Evolutionary conservation across 2,888 invertebrate genomes (phyloP).

Genomic region (Malthinus flaveolus): DNA sequence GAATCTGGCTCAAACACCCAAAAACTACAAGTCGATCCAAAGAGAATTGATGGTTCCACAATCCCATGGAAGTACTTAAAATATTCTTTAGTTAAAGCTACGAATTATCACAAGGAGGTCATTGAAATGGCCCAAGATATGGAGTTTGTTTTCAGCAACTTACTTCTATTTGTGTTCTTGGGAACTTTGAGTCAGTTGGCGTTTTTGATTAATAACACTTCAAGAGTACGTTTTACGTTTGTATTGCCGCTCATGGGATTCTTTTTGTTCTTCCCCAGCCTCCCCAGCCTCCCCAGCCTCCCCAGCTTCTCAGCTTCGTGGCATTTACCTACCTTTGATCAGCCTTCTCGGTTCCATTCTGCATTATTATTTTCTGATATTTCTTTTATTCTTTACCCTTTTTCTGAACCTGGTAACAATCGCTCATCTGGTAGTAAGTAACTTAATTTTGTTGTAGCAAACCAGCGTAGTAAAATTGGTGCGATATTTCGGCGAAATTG

Average conservation of each 20-base stretch:
- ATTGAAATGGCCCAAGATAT: constrained; percentile 16
- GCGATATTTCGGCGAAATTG: neutral
- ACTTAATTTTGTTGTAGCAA: too few species aligned
- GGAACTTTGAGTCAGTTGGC: neutral
- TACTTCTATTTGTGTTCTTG: constrained; percentile 11
- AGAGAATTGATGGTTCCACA: constrained; percentile 5
- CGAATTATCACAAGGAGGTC: constrained; percentile 22
- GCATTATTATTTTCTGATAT: too few species aligned
- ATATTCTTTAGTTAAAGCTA: constrained; percentile 5
- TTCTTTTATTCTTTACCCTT: neutral
- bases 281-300: too few species aligned
- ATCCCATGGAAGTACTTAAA: constrained; percentile 17
- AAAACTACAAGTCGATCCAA: neutral
- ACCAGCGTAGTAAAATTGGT: neutral
- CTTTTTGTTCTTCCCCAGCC: too few species aligned
- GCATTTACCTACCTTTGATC: too few species aligned
- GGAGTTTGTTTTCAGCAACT: constrained; percentile 17
- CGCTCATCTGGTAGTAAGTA: too few species aligned
- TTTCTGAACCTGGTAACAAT: too few species aligned
- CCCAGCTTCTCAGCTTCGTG: too few species aligned
- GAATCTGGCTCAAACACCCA: too few species aligned
- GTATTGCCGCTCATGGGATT: too few species aligned
- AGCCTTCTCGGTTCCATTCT: too few species aligned
- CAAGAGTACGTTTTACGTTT: neutral
- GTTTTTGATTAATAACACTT: constrained; percentile 2